Percentiles rank a stretch among this genome's conserved stretches.
phyloP scores from a whole-genome alignment of 2,113 vertebrate genomes.

The Tragulus kanchil region DNA sequence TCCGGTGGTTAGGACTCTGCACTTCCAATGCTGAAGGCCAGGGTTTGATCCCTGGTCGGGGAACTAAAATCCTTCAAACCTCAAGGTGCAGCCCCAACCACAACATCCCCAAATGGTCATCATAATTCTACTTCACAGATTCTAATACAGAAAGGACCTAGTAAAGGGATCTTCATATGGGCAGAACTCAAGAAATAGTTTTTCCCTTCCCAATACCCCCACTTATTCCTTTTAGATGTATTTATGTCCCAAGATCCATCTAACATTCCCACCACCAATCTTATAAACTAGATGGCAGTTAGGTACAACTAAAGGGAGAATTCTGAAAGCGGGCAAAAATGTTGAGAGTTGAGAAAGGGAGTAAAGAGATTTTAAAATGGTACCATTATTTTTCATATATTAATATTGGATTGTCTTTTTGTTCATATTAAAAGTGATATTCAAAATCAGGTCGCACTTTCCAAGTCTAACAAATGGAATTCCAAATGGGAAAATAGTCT shows the following conservation, averaged over 20 bases:
- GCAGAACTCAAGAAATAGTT: not conserved
- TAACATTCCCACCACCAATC: not conserved
- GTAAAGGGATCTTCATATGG: not conserved
- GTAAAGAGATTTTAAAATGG: not conserved
- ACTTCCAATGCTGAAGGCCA: not conserved
- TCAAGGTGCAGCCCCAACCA: not conserved
- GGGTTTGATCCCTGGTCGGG: not conserved
- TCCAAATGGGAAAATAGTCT: conserved; percentile 26
- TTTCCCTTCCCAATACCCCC: not conserved
- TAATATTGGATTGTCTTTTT: not conserved
- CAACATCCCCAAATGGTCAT: not conserved
- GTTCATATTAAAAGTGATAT: conserved; percentile 4
- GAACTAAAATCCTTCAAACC: not conserved
- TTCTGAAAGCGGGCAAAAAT: conserved; percentile 14
- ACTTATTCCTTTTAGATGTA: not conserved
- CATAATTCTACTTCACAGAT: not conserved
- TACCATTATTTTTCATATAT: conserved; percentile 26
- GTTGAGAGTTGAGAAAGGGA: not conserved
- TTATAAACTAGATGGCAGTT: not conserved
- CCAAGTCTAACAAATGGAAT: conserved; percentile 30
- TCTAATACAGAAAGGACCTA: not conserved
- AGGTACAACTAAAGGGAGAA: not conserved
- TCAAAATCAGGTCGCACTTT: conserved; percentile 46
- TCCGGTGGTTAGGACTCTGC: not conserved
- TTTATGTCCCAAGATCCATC: not conserved